Conservation (phyloP, 2,797 vertebrate genomes). For the Emys orbicularis region DNA sequence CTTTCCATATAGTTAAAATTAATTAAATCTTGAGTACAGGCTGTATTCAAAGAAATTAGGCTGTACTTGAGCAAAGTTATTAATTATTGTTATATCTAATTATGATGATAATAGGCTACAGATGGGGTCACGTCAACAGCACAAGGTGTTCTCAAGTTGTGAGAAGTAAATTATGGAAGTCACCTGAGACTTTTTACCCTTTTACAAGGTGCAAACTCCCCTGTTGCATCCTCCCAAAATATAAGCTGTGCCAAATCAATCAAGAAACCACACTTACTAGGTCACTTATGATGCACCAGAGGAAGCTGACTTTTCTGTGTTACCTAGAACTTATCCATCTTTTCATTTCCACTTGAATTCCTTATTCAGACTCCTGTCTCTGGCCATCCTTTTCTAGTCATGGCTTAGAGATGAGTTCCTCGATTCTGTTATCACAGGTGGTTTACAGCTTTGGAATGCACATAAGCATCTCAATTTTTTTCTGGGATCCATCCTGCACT, state of each 20-base stretch:
- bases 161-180: conserved; percentile 8
- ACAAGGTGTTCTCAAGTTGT: background rate
- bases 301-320: background rate
- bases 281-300: background rate
- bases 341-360: background rate
- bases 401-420: background rate
- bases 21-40: conserved; percentile 44
- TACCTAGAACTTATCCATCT: background rate
- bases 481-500: background rate
- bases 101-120: conserved; percentile 40
- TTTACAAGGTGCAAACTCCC: background rate
- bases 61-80: conserved; percentile 62
- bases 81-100: background rate
- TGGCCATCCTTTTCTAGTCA: background rate
- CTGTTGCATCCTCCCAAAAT: background rate
- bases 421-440: background rate
- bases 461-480: background rate
- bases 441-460: background rate
- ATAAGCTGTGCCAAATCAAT: background rate
- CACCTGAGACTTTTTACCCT: background rate
- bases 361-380: background rate
- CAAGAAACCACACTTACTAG: background rate
- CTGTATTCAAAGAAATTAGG: conserved; percentile 55
- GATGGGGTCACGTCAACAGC: conserved; percentile 40
- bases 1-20: conserved; percentile 28